A percentile compares a stretch with the other conserved stretches of the same genome.
phyloP scores from a whole-genome alignment of 2,888 invertebrate species.

The Dascillus cervinus region DNA sequence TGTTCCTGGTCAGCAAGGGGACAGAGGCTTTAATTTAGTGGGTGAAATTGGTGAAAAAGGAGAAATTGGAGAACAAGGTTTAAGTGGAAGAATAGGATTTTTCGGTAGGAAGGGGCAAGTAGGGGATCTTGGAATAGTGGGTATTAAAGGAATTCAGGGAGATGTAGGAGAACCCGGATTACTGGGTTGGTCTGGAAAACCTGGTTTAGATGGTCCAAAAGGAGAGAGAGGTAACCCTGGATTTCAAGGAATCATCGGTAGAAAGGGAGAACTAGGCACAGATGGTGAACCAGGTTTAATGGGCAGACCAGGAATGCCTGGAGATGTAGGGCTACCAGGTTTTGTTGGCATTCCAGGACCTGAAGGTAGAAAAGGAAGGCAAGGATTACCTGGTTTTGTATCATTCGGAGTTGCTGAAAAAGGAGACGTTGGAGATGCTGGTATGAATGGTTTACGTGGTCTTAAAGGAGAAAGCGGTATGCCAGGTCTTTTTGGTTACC shows the following conservation, averaged over 20 bases:
- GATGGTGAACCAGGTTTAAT: slow-evolving; percentile 62
- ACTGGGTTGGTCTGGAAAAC: slow-evolving; percentile 19
- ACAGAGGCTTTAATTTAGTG: slow-evolving; percentile 21
- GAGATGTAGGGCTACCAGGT: slow-evolving; percentile 46
- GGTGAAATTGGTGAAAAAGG: slow-evolving; percentile 44
- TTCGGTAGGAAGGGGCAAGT: slow-evolving; percentile 20
- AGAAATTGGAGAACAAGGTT: slow-evolving; percentile 18
- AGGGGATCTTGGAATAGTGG: slow-evolving; percentile 23
- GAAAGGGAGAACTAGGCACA: slow-evolving; percentile 65
- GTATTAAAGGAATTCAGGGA: slow-evolving; percentile 45
- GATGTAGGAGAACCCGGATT: slow-evolving; percentile 47
- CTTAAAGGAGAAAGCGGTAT: slow-evolving; percentile 49
- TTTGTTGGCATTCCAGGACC: slow-evolving; percentile 46
- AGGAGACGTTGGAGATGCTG: slow-evolving; percentile 50
- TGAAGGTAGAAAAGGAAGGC: slow-evolving; percentile 46
- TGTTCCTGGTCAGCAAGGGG: slow-evolving; percentile 31
- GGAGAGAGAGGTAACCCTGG: slow-evolving; percentile 52
- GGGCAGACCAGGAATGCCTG: slow-evolving; percentile 48
- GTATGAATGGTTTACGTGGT: slow-evolving; percentile 46
- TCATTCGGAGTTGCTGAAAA: slow-evolving; percentile 37
- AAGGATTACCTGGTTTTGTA: slow-evolving; percentile 43
- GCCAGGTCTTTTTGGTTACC: slow-evolving; percentile 49
- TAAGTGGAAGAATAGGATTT: slow-evolving; percentile 26
- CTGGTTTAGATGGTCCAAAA: slow-evolving; percentile 35
- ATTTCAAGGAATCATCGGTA: slow-evolving; percentile 28